Evolutionary conservation across 2,888 invertebrate genomes (phyloP).

Genomic region (Ophion costatus): DNA sequence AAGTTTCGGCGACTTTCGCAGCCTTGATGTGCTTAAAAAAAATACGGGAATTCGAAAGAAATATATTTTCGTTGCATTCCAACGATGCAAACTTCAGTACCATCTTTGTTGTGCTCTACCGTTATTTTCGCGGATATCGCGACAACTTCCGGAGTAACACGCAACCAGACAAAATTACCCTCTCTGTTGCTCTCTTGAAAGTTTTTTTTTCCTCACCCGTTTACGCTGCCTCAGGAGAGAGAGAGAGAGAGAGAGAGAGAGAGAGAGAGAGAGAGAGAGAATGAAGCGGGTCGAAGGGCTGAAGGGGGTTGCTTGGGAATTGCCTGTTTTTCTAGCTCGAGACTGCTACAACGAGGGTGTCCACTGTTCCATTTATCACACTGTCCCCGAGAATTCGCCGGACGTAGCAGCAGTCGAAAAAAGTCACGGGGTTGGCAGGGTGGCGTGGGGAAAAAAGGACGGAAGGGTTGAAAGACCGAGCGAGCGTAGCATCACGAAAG

Average conservation of each 20-base stretch:
- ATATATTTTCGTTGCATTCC: too few relatives aligned
- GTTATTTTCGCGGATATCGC: slow-evolving; percentile 35
- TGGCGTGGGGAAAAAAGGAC: slow-evolving; percentile 4
- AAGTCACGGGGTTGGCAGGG: background rate
- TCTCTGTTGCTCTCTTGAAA: background rate
- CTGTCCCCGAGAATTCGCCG: slow-evolving; percentile 50
- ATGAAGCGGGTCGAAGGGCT: background rate
- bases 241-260: background rate
- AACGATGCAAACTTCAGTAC: too few relatives aligned
- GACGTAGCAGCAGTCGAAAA: slow-evolving; percentile 17
- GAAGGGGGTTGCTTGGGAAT: slow-evolving; percentile 41
- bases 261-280: too few relatives aligned
- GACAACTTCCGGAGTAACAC: slow-evolving; percentile 66
- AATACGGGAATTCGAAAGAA: too few relatives aligned
- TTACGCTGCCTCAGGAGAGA: background rate
- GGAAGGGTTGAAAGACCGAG: slow-evolving; percentile 18
- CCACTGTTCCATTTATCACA: slow-evolving; percentile 72
- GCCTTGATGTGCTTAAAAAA: too few relatives aligned
- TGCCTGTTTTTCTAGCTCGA: slow-evolving; percentile 63
- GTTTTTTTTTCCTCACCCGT: background rate
- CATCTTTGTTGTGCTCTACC: background rate
- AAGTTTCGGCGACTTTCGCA: too few relatives aligned
- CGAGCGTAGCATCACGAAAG: slow-evolving; percentile 30
- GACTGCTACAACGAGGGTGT: slow-evolving; percentile 29
- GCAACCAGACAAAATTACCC: slow-evolving; percentile 68